phyloP scores from a whole-genome alignment of 2,113 vertebrate genomes.

The Daubentonia madagascariensis region DNA sequence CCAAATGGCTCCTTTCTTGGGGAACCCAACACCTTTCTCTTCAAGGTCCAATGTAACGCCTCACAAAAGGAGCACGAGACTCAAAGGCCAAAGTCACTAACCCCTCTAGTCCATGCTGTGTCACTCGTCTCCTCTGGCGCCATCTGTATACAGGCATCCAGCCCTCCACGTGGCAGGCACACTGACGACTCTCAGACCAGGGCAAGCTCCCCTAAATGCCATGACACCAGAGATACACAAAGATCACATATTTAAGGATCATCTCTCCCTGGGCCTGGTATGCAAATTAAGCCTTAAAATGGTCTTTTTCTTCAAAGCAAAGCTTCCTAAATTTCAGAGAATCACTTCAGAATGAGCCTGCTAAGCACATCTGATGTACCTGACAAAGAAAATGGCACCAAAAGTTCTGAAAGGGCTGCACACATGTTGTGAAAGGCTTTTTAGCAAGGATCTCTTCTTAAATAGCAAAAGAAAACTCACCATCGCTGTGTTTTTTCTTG shows the following conservation, averaged over 20 bases:
- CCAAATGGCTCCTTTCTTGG: not conserved
- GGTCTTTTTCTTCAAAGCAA: not conserved
- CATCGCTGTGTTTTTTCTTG: accelerated
- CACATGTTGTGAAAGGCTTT: accelerated
- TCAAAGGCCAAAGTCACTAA: not conserved
- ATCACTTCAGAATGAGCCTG: not conserved
- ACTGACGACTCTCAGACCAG: not conserved
- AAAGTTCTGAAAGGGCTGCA: not conserved
- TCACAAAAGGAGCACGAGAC: not conserved
- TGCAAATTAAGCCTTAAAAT: conserved; percentile 34
- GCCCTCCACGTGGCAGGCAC: not conserved
- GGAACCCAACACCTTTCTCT: not conserved
- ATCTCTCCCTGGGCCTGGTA: not conserved
- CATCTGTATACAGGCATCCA: not conserved
- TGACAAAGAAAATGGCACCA: not conserved
- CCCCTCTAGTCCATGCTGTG: not conserved
- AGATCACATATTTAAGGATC: not conserved
- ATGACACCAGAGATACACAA: not conserved
- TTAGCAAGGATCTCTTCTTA: not conserved
- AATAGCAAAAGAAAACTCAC: accelerated
- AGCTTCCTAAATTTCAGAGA: not conserved
- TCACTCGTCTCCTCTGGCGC: not conserved
- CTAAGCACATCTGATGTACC: not conserved
- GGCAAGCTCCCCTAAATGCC: not conserved
- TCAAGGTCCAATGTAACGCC: not conserved